phyloP scores from a whole-genome alignment of 2,888 invertebrate species.

The Diarsia brunnea region DNA sequence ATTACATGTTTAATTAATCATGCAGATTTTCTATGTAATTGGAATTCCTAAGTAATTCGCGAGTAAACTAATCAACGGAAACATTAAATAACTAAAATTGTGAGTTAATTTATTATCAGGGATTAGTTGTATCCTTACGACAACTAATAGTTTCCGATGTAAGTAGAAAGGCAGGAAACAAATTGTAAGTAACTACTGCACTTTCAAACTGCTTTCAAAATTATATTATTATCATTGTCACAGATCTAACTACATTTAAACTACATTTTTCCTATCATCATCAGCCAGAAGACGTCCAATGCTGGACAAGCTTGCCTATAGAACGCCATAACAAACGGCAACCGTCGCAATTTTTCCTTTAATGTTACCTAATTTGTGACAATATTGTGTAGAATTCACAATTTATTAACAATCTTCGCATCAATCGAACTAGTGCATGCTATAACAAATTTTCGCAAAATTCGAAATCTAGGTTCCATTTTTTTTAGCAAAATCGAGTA shows the following conservation, averaged over 20 bases:
- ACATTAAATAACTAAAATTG: slow-evolving; percentile 4
- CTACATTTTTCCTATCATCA: neutral
- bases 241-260: neutral
- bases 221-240: neutral
- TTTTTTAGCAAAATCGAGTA: neutral
- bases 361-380: too few species aligned
- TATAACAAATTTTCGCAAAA: neutral
- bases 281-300: too few species aligned
- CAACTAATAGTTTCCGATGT: slow-evolving; percentile 20
- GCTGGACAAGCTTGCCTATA: too few species aligned
- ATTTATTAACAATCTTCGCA: neutral
- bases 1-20: slow-evolving; percentile 1
- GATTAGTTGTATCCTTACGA: slow-evolving; percentile 7
- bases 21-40: slow-evolving; percentile 18
- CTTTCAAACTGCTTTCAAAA: neutral
- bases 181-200: neutral
- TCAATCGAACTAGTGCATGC: neutral
- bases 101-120: slow-evolving; percentile 1
- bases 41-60: neutral
- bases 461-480: neutral
- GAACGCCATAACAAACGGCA: too few species aligned
- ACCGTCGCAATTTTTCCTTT: too few species aligned
- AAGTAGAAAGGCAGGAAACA: slow-evolving; percentile 15
- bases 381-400: neutral
- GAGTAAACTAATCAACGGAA: slow-evolving; percentile 8